Base-by-base conservation (phyloP, 1,140 invertebrate species). In the Acromyrmex heyeri region DNA sequence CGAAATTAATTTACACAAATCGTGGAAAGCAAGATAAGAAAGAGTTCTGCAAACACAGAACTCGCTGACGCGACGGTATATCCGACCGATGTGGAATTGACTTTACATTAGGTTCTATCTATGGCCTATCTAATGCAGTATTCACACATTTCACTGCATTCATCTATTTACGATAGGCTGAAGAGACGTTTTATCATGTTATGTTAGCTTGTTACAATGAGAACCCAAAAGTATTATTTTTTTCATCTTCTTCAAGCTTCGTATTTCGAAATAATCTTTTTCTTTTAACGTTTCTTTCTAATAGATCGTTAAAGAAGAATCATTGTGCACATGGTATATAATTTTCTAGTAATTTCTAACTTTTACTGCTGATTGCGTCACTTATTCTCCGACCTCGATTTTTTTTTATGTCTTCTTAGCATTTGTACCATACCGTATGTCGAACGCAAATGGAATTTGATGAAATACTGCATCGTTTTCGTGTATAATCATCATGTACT, bases 111-210 rank as follows among this genome's bases (percentile, higher is more conserved):
- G 44, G 57, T 67, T 67, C n/a, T 67, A 21, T 78, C 64, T 64
- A 55, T 16, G 64, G 14, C 21, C 30, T 79, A 70, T 70, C 62
- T 62, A 61, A 69, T 76, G 81, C 70, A 85, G n/a, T 50, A 62
- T 77, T 87, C 64, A 44, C 81, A 85, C 72, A 73, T 87, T 72
- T 87, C 86, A 87, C 73, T n/a, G 14, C 44, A 44, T 27, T 59
- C 18, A 48, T 79, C 62, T 14, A 64, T 30, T 75, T 57, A 73
- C 53, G 21, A 86, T 27, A 21, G 53, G 1, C 61, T 30, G 53
- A 81, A 21, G 38, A 67, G 57, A 16, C 16, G 50, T 55, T 24
- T n/a, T 21, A 57, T 76, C 18, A 44, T 44, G 38, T 44, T 44
- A 44, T 14, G 8, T 21, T n/a, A 24, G 30, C n/a, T 77, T 44